A percentile compares a stretch with the other conserved stretches of the same genome.
Evolutionary conservation across 1,140 invertebrate species (phyloP).

Genomic region (Apolygus lucorum): DNA sequence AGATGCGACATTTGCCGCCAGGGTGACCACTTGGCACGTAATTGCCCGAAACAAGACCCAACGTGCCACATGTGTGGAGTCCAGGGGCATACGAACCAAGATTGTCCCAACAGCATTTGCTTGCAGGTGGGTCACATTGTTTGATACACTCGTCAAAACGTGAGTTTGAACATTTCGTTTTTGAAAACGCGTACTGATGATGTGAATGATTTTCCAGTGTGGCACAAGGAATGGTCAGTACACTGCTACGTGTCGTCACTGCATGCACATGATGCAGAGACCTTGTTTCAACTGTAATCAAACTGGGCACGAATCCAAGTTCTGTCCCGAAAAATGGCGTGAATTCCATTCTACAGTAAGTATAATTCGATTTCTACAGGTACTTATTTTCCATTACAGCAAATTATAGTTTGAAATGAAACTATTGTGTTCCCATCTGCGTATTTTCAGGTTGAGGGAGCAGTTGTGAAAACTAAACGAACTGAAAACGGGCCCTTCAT

Average conservation of each 20-base stretch:
- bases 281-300: neutral
- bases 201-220: slow-evolving; percentile 1
- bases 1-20: slow-evolving; percentile 1
- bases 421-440: too few species aligned
- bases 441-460: too few species aligned
- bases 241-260: neutral
- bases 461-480: too few species aligned
- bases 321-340: slow-evolving; percentile 1
- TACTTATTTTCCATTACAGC: too few species aligned
- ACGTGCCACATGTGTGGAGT: slow-evolving; percentile 7
- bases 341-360: slow-evolving; percentile 10
- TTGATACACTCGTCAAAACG: too few species aligned
- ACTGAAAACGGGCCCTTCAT: too few species aligned
- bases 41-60: neutral
- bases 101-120: neutral
- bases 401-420: too few species aligned
- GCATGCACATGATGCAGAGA: neutral
- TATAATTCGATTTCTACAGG: too few species aligned
- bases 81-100: neutral
- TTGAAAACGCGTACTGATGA: too few species aligned
- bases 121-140: neutral
- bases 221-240: neutral
- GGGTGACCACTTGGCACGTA: neutral
- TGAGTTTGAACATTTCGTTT: too few species aligned
- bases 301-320: neutral